Conservation (phyloP, 53 echinoderm and acorn worm genomes). For the Echinarachnius parma region DNA sequence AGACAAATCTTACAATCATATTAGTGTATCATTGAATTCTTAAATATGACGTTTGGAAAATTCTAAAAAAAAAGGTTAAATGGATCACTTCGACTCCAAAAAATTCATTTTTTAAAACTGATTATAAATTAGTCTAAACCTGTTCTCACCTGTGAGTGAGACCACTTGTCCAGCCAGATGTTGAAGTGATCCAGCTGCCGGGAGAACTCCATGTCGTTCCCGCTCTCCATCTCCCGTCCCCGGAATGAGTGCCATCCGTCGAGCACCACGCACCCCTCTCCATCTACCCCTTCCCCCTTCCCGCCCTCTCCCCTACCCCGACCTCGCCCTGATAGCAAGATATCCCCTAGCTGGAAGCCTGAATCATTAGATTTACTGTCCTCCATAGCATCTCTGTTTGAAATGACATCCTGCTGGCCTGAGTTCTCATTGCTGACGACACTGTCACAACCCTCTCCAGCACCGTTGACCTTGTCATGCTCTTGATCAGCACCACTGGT, state of each 20-base stretch:
- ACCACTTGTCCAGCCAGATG: constrained; percentile 91
- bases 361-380: not conserved
- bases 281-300: constrained; percentile 13
- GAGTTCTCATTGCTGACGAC: no score
- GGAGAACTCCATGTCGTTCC: constrained; percentile 75
- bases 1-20: no score
- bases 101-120: no score
- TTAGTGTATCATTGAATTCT: no score
- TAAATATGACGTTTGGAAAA: no score
- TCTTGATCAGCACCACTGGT: not conserved
- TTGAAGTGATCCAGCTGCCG: constrained; percentile 88
- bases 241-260: constrained; percentile 73
- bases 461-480: not conserved
- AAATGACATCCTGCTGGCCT: no score
- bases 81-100: no score
- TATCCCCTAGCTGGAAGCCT: constrained; percentile 30
- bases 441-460: not conserved
- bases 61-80: no score
- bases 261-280: constrained; percentile 34
- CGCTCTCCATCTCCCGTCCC: constrained; percentile 61
- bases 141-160: constrained; percentile 86
- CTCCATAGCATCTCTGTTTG: not conserved
- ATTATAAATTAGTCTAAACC: no score
- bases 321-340: constrained; percentile 17
- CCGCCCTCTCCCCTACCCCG: not conserved